Percentiles rank a stretch among this genome's conserved stretches.
phyloP scores from a whole-genome alignment of 2,888 invertebrate genomes.

The Lasioglossum lativentre region DNA sequence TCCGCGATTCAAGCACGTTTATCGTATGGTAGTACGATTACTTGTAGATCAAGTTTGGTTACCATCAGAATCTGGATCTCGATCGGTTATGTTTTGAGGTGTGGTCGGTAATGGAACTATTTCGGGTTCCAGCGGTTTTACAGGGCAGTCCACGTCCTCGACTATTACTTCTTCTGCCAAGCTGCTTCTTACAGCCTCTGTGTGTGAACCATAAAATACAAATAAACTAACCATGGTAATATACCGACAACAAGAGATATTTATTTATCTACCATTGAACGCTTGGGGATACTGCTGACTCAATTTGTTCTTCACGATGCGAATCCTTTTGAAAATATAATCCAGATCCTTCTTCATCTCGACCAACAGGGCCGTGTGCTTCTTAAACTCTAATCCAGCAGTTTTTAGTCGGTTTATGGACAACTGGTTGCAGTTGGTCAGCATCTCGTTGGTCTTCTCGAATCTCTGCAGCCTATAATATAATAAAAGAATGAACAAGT shows the following conservation, averaged over 20 bases:
- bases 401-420: constrained; percentile 94
- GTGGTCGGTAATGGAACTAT: constrained; percentile 74
- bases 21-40: constrained; percentile 71
- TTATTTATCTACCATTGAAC: constrained; percentile 78
- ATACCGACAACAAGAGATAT: background rate
- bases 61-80: constrained; percentile 83
- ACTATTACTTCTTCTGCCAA: constrained; percentile 83
- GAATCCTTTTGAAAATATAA: constrained; percentile 96
- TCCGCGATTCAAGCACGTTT: constrained; percentile 37
- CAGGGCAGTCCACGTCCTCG: constrained; percentile 79
- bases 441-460: constrained; percentile 99
- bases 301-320: constrained; percentile 92
- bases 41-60: constrained; percentile 77
- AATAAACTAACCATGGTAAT: background rate
- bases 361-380: constrained; percentile 93
- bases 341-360: constrained; percentile 98
- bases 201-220: background rate
- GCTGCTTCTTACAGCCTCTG: constrained; percentile 83
- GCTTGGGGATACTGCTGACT: constrained; percentile 86
- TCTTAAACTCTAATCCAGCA: constrained; percentile 95
- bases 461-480: constrained; percentile 94
- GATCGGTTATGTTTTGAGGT: constrained; percentile 68
- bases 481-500: background rate
- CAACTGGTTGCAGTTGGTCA: constrained; percentile 98
- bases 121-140: constrained; percentile 80